Evolutionary conservation across 1,140 invertebrate genomes (phyloP), one percentile per base, ranked within the genome.

Genomic region (Vanessa atalanta): DNA sequence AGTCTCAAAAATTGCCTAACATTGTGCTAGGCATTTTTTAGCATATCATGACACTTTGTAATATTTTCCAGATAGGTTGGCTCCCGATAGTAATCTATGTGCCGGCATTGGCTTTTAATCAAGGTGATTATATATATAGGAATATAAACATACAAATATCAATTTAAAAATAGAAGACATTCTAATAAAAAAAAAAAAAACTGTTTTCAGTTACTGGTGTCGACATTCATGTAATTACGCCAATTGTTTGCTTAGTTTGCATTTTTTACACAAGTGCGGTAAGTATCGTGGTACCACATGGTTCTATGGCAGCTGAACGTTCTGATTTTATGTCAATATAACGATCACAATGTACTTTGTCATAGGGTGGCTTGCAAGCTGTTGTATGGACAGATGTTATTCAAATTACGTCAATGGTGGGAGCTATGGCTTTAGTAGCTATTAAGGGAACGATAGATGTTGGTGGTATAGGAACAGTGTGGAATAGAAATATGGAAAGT

Each of bases 351-450:
- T 48, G 47, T 13, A 14, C 2, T 16, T 72, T 61, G 14, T 66
- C 47, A 65, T 63, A 98, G 96, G 98, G 98, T 82, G 98, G 98
- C 31, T 94, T 99, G 70, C 97, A 97, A 93, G 98, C 98, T 8
- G 98, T 99, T 2, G 96, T 99, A 64, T 98, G 97, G 97, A 98
- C 98, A 0, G 98, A 99, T 93, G 96, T 97, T 6, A 96, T 99
- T 78, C 98, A 99, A 93, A 90, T 95, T 47, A 93, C 96, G 2
- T 94, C 98, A 3, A 98, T 99, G 96, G 95, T 97, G 70, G 95
- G 95, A 1, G 96, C 97, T 2, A 95, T 98, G 92, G 83, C 98
- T 2, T 93, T 97, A 50, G 95, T 98, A 4, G 92, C 96, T 0
- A 91, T 98, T 14, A 97, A 97, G 88, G 98, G 97, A 3, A 96